Evolutionary conservation across 2,797 vertebrate genomes (phyloP).

Genomic region (Leucoraja ocellata): DNA sequence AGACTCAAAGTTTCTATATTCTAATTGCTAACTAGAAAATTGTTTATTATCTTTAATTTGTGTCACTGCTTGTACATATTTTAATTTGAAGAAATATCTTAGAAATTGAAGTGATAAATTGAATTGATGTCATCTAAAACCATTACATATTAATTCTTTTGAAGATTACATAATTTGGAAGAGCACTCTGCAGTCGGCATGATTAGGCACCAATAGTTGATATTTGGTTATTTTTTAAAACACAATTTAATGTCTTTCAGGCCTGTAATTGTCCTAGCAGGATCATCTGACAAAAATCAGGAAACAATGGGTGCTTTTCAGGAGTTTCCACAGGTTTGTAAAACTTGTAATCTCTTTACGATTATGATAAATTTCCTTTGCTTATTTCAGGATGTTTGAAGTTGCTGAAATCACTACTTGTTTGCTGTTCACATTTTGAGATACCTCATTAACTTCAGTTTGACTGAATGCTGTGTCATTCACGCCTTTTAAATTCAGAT

Average conservation of each 20-base stretch:
- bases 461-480: not conserved
- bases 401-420: not conserved
- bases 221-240: not conserved
- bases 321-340: constrained; percentile 86
- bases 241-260: constrained; percentile 51
- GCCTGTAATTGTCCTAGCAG: constrained; percentile 87
- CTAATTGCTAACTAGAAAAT: not conserved
- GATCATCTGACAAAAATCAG: constrained; percentile 85
- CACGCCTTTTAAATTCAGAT: no score
- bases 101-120: not conserved
- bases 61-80: not conserved
- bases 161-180: not conserved
- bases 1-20: no score
- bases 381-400: not conserved
- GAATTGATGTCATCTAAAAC: not conserved
- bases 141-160: not conserved
- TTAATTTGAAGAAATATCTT: constrained; percentile 3
- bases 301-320: constrained; percentile 93
- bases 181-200: not conserved
- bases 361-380: not conserved
- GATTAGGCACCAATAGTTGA: not conserved
- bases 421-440: not conserved
- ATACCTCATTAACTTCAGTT: not conserved
- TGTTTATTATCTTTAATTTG: not conserved
- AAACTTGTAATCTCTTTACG: not conserved